phyloP scores from a whole-genome alignment of 2,113 vertebrate genomes.

The Australoheros scitulus region DNA sequence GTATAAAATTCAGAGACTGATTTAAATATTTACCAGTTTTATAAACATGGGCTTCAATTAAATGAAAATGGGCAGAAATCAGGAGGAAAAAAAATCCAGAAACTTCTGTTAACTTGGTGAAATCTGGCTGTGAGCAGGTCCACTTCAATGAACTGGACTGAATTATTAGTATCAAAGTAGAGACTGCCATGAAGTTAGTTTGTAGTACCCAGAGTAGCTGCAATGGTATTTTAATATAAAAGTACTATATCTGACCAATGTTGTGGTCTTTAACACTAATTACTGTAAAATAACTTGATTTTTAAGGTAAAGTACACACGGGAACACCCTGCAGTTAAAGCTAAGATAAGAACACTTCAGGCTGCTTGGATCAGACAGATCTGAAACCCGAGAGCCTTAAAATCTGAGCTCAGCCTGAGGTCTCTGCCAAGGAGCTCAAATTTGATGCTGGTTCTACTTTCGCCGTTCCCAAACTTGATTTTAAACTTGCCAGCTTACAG shows the following conservation, averaged over 20 bases:
- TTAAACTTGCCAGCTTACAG: not conserved
- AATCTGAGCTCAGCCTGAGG: not conserved
- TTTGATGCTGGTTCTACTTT: not conserved
- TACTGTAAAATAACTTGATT: not conserved
- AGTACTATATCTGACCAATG: not conserved
- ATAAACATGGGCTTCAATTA: not conserved
- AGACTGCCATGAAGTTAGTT: rapidly evolving
- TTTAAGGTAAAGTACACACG: not conserved
- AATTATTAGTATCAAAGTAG: not conserved
- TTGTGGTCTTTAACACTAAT: not conserved
- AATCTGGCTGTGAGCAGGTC: rapidly evolving
- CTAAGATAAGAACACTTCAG: not conserved
- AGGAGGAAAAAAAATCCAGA: not conserved
- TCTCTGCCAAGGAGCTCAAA: not conserved
- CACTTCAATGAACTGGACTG: not conserved
- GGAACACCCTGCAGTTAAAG: not conserved
- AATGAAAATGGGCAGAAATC: not conserved
- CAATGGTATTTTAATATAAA: rapidly evolving
- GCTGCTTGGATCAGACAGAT: not conserved
- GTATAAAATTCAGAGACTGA: no score
- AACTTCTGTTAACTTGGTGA: not conserved
- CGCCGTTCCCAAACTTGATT: not conserved
- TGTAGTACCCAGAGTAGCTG: not conserved
- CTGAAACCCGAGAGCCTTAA: not conserved
- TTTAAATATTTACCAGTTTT: rapidly evolving